Percentiles rank a stretch among this genome's conserved stretches.
These are phyloP conservation scores for Coelopa pilipes DNA, from an alignment of 2,888 invertebrate species.

Conservation along the genomic window DNA sequence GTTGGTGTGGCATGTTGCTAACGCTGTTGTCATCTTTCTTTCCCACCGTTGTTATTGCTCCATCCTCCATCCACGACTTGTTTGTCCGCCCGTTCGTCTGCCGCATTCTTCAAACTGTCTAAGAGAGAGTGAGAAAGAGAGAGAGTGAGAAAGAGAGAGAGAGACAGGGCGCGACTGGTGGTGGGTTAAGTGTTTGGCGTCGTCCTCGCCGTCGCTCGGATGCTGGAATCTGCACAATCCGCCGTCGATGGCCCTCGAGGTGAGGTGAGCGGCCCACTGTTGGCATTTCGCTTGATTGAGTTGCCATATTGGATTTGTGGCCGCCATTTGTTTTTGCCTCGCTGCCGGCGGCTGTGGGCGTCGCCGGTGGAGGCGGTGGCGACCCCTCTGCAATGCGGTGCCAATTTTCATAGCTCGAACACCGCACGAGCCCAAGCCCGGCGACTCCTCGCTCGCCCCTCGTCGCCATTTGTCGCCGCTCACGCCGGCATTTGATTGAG, in stretches of 20 bases:
- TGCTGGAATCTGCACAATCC: neutral
- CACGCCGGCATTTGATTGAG: neutral
- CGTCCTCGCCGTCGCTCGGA: neutral
- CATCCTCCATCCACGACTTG: no score
- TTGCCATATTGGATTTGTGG: conserved; percentile 24
- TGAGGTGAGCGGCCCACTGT: neutral
- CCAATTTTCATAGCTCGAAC: conserved; percentile 9
- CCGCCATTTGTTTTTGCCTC: conserved; percentile 15
- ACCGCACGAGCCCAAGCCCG: no score
- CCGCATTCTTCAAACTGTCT: no score
- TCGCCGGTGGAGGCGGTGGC: neutral
- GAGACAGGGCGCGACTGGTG: neutral
- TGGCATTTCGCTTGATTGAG: conserved; percentile 31
- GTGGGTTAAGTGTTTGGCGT: neutral
- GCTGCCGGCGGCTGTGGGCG: neutral
- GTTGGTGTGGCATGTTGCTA: no score
- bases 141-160: no score
- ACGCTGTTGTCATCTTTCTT: no score
- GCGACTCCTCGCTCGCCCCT: neutral
- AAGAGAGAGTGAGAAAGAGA: no score
- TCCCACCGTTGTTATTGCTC: no score
- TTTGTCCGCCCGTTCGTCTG: no score
- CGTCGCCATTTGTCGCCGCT: neutral
- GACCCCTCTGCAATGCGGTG: neutral
- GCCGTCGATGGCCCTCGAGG: neutral